Evolutionary conservation across 2,797 vertebrate genomes (phyloP), one percentile per base, ranked within the genome.

Genomic region (Lates japonicus): DNA sequence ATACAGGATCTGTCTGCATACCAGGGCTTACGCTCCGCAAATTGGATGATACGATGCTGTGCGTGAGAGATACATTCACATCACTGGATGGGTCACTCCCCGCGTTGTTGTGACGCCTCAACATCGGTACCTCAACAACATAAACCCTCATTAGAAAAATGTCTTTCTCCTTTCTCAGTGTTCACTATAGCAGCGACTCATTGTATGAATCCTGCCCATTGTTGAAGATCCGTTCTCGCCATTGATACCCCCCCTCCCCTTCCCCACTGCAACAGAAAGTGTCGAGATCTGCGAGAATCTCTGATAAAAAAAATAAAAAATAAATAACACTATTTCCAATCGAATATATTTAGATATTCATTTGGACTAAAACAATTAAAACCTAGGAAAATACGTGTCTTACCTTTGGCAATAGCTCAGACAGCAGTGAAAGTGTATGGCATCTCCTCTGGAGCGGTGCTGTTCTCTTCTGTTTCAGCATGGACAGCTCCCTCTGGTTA

Each of bases 381-480:
- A 29, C 0, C 22, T 12, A 4, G 19, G 2, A 9, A 3, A 33
- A 39, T 16, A 0, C 0, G 16, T 2, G 35, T 51, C 88, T 89
- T 94, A 96, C 95, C 95, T 95, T 95, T 90, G 90, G 90, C 63
- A 87, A 87, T 68, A 51, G 92, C 91, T 95, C 92, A 95, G 92
- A 90, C 84, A 90, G 90, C 88, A 87, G 88, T 75, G 81, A 87
- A 88, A 83, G 85, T 92, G 88, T 92, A 68, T 86, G 83, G 91
- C 94, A 95, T 95, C 90, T 93, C 94, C 92, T 90, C 84, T 31
- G 51, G 63, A 89, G 85, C 90, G 89, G 74, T 72, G 79, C 82
- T 86, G 88, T 44, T 90, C 94, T 87, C 93, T 79, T 92, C 89
- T 90, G 93, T 93, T 96, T 95, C 95, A 96, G 95, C 93, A 95